Percentiles rank a stretch among this genome's conserved stretches.
phyloP scores from a whole-genome alignment of 1,140 invertebrate species.

The Lasaia peninsularis region DNA sequence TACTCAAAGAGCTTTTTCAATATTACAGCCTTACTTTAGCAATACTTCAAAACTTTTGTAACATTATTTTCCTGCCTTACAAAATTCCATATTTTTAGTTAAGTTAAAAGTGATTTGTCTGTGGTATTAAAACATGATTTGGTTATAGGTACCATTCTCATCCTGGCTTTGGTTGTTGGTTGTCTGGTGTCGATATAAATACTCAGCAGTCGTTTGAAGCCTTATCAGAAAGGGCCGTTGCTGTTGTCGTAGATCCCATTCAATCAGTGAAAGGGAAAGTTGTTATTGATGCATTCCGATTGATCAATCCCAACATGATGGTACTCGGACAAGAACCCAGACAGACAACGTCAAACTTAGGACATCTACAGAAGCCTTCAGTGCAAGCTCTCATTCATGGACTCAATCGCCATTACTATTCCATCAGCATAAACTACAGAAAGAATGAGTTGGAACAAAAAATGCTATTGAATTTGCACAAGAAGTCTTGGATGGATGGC shows the following conservation, averaged over 20 bases:
- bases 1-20: no score
- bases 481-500: slow-evolving; percentile 99
- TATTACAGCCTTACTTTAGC: no score
- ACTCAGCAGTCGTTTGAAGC: slow-evolving; percentile 99
- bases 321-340: slow-evolving; percentile 98
- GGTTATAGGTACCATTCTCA: slow-evolving; percentile 93
- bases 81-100: no score
- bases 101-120: no score
- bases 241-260: slow-evolving; percentile 99
- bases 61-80: no score
- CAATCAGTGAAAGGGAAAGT: slow-evolving; percentile 99
- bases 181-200: slow-evolving; percentile 99
- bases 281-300: slow-evolving; percentile 95
- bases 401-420: slow-evolving; percentile 99
- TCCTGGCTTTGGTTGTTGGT: slow-evolving; percentile 99
- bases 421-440: slow-evolving; percentile 99
- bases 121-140: slow-evolving; percentile 3
- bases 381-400: slow-evolving; percentile 99
- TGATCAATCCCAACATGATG: slow-evolving; percentile 99
- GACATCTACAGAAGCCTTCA: slow-evolving; percentile 99
- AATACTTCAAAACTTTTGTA: no score
- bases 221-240: slow-evolving; percentile 97
- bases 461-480: slow-evolving; percentile 99
- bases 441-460: slow-evolving; percentile 99
- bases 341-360: slow-evolving; percentile 99